Evolutionary conservation across 2,113 vertebrate genomes (phyloP).

Genomic region (Petrocephalus zakoni): DNA sequence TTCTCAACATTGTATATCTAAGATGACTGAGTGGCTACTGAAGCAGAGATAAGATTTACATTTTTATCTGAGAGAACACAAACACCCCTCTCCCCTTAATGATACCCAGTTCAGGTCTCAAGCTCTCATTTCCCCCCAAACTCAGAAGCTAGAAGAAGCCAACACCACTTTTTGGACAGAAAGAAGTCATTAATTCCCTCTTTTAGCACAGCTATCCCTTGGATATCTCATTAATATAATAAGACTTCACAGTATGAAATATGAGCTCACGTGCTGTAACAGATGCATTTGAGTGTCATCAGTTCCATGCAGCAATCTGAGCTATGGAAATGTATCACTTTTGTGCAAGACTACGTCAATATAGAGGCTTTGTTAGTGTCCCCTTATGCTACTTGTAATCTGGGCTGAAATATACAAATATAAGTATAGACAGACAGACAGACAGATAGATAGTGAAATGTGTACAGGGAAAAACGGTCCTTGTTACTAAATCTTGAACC

Average conservation of each 20-base stretch:
- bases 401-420: not conserved
- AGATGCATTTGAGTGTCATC: not conserved
- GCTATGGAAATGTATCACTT: not conserved
- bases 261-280: not conserved
- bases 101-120: not conserved
- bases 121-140: not conserved
- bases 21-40: not conserved
- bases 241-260: conserved; percentile 13
- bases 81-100: not conserved
- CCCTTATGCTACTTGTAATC: not conserved
- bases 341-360: not conserved
- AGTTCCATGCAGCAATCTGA: not conserved
- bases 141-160: not conserved
- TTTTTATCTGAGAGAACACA: not conserved
- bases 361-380: not conserved
- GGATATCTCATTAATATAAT: conserved; percentile 15
- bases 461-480: not conserved
- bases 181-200: conserved; percentile 15
- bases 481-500: not conserved
- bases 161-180: not conserved
- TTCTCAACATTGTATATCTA: not conserved
- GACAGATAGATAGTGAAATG: not conserved
- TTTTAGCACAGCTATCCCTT: conserved; percentile 25
- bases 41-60: not conserved
- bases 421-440: not conserved